Conservation (phyloP, 2,113 vertebrate genomes). For the Pteruthius melanotis region DNA sequence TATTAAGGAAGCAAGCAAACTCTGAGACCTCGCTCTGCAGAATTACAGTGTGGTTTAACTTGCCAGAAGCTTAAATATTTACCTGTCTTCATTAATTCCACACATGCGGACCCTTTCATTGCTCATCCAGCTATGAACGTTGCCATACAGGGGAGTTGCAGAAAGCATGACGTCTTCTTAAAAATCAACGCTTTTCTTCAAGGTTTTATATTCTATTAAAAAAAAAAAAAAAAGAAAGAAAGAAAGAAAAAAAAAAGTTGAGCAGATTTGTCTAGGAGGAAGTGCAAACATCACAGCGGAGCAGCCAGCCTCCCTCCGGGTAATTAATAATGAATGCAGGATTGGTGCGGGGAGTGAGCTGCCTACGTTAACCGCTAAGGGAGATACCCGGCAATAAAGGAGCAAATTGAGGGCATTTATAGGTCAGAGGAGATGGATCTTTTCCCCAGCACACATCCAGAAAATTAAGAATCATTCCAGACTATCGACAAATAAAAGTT, state of each 20-base stretch:
- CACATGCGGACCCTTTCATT: slow-evolving; percentile 86
- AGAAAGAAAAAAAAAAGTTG: neutral
- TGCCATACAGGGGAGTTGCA: slow-evolving; percentile 85
- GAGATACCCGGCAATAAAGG: slow-evolving; percentile 57
- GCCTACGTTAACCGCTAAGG: slow-evolving; percentile 48
- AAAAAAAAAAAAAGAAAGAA: neutral
- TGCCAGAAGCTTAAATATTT: slow-evolving; percentile 68
- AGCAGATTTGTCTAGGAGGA: slow-evolving; percentile 58
- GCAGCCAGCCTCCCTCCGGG: slow-evolving; percentile 56
- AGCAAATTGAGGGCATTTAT: slow-evolving; percentile 66
- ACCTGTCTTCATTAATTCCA: slow-evolving; percentile 87
- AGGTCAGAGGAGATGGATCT: slow-evolving; percentile 52
- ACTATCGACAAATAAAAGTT: slow-evolving; percentile 53
- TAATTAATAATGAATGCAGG: slow-evolving; percentile 63
- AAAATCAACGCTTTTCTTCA: slow-evolving; percentile 63
- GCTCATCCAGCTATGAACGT: slow-evolving; percentile 87
- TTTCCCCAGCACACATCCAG: slow-evolving; percentile 28
- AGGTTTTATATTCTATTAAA: slow-evolving; percentile 67
- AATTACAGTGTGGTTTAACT: slow-evolving; percentile 37
- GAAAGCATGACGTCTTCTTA: slow-evolving; percentile 85
- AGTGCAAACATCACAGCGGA: slow-evolving; percentile 32
- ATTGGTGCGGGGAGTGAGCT: slow-evolving; percentile 31
- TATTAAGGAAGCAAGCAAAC: neutral
- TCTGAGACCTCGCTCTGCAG: neutral
- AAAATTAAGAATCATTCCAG: slow-evolving; percentile 63